Evolutionary conservation across 2,113 vertebrate genomes (phyloP).

Genomic region (Nothobranchius furzeri): DNA sequence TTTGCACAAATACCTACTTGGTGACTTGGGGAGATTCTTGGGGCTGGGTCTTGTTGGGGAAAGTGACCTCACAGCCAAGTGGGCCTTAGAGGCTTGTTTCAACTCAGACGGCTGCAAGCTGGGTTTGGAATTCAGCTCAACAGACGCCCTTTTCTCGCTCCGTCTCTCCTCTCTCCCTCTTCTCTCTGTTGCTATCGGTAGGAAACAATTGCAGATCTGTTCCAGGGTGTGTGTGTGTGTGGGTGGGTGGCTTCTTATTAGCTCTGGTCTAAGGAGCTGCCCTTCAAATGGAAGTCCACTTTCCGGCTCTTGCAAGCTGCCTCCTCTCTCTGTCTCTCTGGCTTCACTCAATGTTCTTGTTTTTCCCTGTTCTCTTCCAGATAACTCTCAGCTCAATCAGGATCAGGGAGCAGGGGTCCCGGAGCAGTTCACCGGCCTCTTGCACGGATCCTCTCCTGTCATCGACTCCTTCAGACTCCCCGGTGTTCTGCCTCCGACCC

Average conservation of each 20-base stretch:
- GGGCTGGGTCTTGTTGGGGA: slow-evolving; percentile 45
- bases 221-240: slow-evolving; percentile 76
- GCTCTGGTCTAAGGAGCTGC: slow-evolving; percentile 52
- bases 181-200: slow-evolving; percentile 55
- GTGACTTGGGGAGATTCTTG: slow-evolving; percentile 20
- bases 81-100: slow-evolving; percentile 8
- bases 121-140: slow-evolving; percentile 83
- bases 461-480: slow-evolving; percentile 86
- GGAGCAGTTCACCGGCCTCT: slow-evolving; percentile 94
- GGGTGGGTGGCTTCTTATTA: slow-evolving; percentile 71
- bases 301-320: slow-evolving; percentile 62
- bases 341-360: neutral
- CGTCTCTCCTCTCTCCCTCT: slow-evolving; percentile 42
- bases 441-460: slow-evolving; percentile 96
- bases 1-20: slow-evolving; percentile 10
- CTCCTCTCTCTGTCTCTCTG: slow-evolving; percentile 44
- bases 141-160: slow-evolving; percentile 56
- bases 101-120: slow-evolving; percentile 68
- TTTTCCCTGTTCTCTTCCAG: slow-evolving; percentile 51
- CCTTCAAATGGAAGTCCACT: slow-evolving; percentile 54
- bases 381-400: slow-evolving; percentile 77
- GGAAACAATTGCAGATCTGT: slow-evolving; percentile 89
- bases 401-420: slow-evolving; percentile 84
- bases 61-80: slow-evolving; percentile 28
- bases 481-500: slow-evolving; percentile 42